Evolutionary conservation across 2,113 vertebrate species (phyloP).

Genomic region (Aegithalos caudatus): DNA sequence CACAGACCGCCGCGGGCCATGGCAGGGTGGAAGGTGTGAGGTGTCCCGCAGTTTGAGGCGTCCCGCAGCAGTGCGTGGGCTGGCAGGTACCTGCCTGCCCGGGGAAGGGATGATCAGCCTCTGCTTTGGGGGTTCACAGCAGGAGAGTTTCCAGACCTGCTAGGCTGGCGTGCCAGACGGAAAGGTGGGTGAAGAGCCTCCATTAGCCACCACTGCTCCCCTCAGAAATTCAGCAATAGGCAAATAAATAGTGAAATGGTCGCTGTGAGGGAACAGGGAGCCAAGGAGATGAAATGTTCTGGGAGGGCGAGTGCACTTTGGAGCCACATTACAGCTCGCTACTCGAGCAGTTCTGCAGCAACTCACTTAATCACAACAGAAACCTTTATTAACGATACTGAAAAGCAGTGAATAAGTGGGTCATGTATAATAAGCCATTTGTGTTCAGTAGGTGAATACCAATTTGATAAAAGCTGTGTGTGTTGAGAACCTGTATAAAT

Average conservation of each 20-base stretch:
- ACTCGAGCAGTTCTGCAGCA: slow-evolving; percentile 38
- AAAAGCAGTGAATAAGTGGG: slow-evolving; percentile 70
- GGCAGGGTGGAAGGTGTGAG: not conserved
- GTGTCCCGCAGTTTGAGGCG: not conserved
- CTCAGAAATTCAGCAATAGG: slow-evolving; percentile 5
- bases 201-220: not conserved
- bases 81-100: not conserved
- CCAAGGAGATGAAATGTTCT: not conserved
- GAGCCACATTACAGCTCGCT: slow-evolving; percentile 16
- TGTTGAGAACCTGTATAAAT: slow-evolving; percentile 60
- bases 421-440: slow-evolving; percentile 76
- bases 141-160: not conserved
- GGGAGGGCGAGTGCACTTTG: not conserved
- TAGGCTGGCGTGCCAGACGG: not conserved
- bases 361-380: slow-evolving; percentile 75
- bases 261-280: not conserved
- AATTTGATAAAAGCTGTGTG: slow-evolving; percentile 72
- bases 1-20: accelerated
- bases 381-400: slow-evolving; percentile 73
- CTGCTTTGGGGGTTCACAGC: not conserved
- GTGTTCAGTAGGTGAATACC: slow-evolving; percentile 77
- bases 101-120: not conserved
- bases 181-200: slow-evolving; percentile 19
- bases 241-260: slow-evolving; percentile 59
- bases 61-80: not conserved